A percentile compares a stretch with the other conserved stretches of the same genome.
phyloP scores from a whole-genome alignment of 2,113 vertebrate genomes.

The human (Homo sapiens) region GRCh38 chrX:104706001-104706500 shows the following conservation, averaged over 20 bases:
- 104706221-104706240: neutral
- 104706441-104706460: constrained; percentile 44
- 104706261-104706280: neutral
- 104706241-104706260: neutral
- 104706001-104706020: neutral
- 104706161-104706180: neutral
- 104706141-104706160: neutral
- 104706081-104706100: neutral
- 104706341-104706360: neutral
- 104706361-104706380: constrained; percentile 34
- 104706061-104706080: neutral
- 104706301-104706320: constrained; percentile 41
- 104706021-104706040: constrained; percentile 16
- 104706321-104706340: neutral
- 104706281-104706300: neutral
- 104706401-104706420: constrained; percentile 1
- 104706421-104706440: neutral
- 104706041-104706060: neutral
- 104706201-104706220: neutral
- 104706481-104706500: neutral
- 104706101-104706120: neutral
- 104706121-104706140: neutral
- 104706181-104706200: neutral
- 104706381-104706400: constrained; percentile 46
- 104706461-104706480: constrained; percentile 32